Percentiles rank a stretch among this genome's conserved stretches.
phyloP scores from a whole-genome alignment of 2,797 vertebrate genomes.

The Lutra lutra region DNA sequence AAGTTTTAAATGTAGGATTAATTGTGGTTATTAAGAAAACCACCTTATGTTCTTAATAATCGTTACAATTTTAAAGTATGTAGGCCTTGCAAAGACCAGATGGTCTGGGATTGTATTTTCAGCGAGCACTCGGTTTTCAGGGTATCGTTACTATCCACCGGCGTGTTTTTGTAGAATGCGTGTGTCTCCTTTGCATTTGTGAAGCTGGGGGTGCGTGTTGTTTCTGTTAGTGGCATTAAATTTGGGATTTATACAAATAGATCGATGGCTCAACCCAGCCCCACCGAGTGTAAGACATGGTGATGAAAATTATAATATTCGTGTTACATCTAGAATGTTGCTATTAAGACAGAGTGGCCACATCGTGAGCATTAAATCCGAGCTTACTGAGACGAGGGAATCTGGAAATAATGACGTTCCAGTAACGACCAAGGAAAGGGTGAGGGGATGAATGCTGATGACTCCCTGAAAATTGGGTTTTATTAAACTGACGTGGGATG shows the following conservation, averaged over 20 bases:
- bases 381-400: fast-evolving
- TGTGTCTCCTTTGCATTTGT: neutral
- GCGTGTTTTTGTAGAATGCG: neutral
- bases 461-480: neutral
- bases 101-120: constrained; percentile 38
- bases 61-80: neutral
- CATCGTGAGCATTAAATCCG: neutral
- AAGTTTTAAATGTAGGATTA: neutral
- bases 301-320: neutral
- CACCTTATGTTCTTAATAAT: constrained; percentile 31
- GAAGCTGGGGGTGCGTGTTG: neutral
- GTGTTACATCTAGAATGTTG: neutral
- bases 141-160: neutral
- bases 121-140: neutral
- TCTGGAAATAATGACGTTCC: neutral
- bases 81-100: constrained; percentile 29
- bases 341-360: neutral
- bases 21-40: constrained; percentile 44
- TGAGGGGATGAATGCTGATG: neutral
- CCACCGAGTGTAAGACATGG: neutral
- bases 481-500: neutral
- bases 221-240: neutral
- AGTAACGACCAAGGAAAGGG: neutral
- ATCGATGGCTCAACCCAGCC: neutral
- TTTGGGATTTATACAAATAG: neutral